These are phyloP conservation scores for Lithobates pipiens DNA, from an alignment of 2,797 vertebrate species.

Conservation along the genomic window DNA sequence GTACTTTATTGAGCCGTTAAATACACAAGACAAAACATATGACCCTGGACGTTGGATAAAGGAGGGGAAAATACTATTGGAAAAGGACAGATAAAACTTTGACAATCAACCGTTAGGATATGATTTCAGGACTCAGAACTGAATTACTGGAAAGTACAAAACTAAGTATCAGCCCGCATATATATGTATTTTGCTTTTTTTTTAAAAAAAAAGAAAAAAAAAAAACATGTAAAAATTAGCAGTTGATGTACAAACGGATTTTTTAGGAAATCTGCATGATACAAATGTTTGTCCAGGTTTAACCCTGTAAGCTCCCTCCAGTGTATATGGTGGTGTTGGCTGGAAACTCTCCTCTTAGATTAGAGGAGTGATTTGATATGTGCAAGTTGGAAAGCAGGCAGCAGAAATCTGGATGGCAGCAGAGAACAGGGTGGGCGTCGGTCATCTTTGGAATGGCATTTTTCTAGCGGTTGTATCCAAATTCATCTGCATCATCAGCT, in stretches of 20 bases:
- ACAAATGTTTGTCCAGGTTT: slow-evolving; percentile 52
- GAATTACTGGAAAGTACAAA: slow-evolving; percentile 47
- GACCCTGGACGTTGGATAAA: slow-evolving; percentile 55
- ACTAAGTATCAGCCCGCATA: slow-evolving; percentile 31
- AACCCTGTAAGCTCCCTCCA: slow-evolving; percentile 32
- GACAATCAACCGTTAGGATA: slow-evolving; percentile 45
- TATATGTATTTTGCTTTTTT: slow-evolving; percentile 14
- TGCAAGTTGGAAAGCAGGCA: background rate
- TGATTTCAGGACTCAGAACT: slow-evolving; percentile 42
- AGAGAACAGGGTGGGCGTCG: slow-evolving; percentile 35
- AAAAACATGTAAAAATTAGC: slow-evolving; percentile 14
- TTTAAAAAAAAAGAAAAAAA: slow-evolving; percentile 39
- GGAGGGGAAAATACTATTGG: slow-evolving; percentile 32
- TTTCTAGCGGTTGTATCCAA: slow-evolving; percentile 88
- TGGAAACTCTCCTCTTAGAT: slow-evolving; percentile 19
- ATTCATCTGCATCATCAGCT: slow-evolving; percentile 92
- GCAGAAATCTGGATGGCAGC: slow-evolving; percentile 5
- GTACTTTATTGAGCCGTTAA: slow-evolving; percentile 62
- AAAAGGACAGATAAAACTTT: slow-evolving; percentile 52
- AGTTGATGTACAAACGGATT: slow-evolving; percentile 25
- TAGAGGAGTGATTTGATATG: background rate
- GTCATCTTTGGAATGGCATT: slow-evolving; percentile 77
- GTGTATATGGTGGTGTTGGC: background rate
- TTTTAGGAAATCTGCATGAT: slow-evolving; percentile 9
- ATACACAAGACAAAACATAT: slow-evolving; percentile 62